Base-by-base conservation (phyloP, 2,797 vertebrate genomes). In the Pogoniulus pusillus region DNA sequence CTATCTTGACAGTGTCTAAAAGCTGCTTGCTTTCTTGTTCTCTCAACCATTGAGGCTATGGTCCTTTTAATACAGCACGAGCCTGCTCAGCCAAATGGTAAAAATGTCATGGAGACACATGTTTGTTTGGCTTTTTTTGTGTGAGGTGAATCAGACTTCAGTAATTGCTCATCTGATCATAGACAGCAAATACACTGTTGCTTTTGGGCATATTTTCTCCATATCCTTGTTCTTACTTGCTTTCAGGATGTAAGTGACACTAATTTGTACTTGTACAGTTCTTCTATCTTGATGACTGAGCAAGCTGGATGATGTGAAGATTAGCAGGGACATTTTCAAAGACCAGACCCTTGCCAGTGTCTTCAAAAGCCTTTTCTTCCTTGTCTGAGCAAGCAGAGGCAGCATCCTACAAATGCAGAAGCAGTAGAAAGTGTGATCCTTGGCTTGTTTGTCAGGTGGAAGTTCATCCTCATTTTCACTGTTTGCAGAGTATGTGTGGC, bases 221-320 rank as follows among this genome's bases (percentile, higher is more conserved):
- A 3, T 70, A 71, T 90, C 69, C 45, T 90, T 32, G 64, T 82
- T 75, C 55, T 59, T 83, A 18, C 37, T 86, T 89, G 78, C 82
- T 95, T 80, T 62, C 62, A 77, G 72, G 86, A 79, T 54, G 16
- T 71, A 82, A 93, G 65, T 76, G 89, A 82, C 65, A 32, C 62
- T 94, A 86, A 94, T 94, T 91, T 94, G 88, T 29, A 80, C 75
- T 90, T 80, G 51, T 55, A 39, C 45, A 68, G 69, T 82, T 90
- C 57, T 91, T 93, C 85, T 87, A 0, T 80, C 72, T 85, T 90
- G 75, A 88, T 95, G 80, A 80, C 37, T 1, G 30, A 85, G 84
- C 55, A 7, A 78, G 39, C 60, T 79, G 80, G 63, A 12, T 73
- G 77, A 85, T 92, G 63, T 45, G 70, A 69, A 91, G 91, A 91